Conservation (phyloP, 2,888 invertebrate species). For the Pecten maximus region DNA sequence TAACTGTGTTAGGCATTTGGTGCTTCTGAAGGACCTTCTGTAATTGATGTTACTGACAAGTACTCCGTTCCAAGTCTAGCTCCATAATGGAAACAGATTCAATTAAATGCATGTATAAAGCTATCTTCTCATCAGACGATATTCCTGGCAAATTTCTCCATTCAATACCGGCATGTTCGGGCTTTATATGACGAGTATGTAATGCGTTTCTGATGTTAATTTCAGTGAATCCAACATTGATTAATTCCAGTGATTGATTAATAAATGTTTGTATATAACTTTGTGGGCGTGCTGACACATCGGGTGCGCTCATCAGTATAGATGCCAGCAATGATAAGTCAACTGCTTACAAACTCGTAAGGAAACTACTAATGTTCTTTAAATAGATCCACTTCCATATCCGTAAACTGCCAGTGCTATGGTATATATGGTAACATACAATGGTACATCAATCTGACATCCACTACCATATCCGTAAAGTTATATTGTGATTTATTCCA, state of each 20-base stretch:
- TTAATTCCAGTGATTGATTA: constrained; percentile 8
- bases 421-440: no score
- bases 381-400: no score
- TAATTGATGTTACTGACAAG: not conserved
- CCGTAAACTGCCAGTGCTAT: no score
- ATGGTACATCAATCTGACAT: no score
- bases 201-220: constrained; percentile 26
- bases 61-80: not conserved
- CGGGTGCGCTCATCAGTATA: not conserved
- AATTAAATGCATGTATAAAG: not conserved
- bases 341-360: no score
- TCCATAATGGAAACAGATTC: not conserved
- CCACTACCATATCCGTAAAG: not conserved
- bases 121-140: not conserved
- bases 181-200: not conserved
- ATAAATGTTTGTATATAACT: not conserved
- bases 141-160: not conserved
- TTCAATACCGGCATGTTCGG: not conserved
- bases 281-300: not conserved
- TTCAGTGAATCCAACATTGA: not conserved
- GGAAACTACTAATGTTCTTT: no score
- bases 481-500: not conserved
- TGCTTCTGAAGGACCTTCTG: not conserved
- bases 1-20: not conserved
- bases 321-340: not conserved